Percentiles rank a stretch among this genome's conserved stretches.
Evolutionary conservation across 2,797 vertebrate genomes (phyloP).

Genomic region (Alauda arvensis): DNA sequence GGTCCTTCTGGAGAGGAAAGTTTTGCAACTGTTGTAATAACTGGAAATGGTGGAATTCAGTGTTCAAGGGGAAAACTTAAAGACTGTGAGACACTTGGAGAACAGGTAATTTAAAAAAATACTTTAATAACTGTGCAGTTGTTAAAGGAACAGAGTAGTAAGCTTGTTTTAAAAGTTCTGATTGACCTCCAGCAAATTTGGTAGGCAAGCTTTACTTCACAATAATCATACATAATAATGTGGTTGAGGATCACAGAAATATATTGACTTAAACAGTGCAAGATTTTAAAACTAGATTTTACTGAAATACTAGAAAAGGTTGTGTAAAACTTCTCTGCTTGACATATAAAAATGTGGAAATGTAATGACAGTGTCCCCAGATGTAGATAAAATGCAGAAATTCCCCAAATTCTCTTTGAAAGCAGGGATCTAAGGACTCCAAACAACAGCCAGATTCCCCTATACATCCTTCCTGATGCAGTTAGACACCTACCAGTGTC

Average conservation of each 20-base stretch:
- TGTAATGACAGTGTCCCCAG: not conserved
- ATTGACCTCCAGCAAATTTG: not conserved
- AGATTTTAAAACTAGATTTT: not conserved
- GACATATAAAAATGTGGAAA: not conserved
- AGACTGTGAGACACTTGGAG: constrained; percentile 69
- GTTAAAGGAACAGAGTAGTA: not conserved
- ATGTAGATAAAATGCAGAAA: not conserved
- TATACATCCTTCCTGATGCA: not conserved
- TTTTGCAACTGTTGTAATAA: constrained; percentile 86
- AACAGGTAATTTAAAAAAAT: constrained; percentile 74
- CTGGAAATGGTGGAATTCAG: constrained; percentile 89
- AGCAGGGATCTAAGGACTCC: not conserved
- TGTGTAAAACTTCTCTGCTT: not conserved
- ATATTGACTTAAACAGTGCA: not conserved
- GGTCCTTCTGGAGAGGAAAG: constrained; percentile 73
- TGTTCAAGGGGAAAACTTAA: constrained; percentile 80
- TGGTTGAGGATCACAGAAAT: not conserved
- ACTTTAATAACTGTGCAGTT: not conserved
- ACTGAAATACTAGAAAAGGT: not conserved
- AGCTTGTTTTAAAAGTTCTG: not conserved
- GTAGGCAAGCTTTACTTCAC: not conserved
- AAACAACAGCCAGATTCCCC: not conserved
- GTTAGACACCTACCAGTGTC: not conserved
- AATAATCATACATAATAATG: not conserved
- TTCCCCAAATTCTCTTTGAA: not conserved